A percentile compares a stretch with the other conserved stretches of the same genome.
Conservation (phyloP, 2,797 vertebrate species). For the Scyliorhinus canicula region DNA sequence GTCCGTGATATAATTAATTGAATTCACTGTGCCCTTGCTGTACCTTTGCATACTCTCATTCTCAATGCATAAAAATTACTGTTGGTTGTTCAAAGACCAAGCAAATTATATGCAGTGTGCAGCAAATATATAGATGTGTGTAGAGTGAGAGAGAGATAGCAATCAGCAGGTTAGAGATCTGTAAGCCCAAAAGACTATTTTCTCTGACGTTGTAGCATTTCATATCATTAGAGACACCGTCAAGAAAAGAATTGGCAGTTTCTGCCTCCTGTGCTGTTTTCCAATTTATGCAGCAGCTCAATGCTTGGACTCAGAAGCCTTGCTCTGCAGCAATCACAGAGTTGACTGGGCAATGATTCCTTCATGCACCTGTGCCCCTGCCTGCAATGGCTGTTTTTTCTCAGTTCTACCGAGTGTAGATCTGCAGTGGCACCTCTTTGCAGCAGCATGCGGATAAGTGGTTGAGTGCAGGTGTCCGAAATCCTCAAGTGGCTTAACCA, state of each 20-base stretch:
- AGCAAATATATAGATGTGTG: not conserved
- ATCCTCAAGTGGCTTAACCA: not conserved
- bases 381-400: not conserved
- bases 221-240: not conserved
- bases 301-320: not conserved
- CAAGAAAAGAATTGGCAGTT: not conserved
- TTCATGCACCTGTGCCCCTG: not conserved
- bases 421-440: not conserved
- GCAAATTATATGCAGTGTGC: not conserved
- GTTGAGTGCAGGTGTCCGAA: not conserved
- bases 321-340: not conserved
- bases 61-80: not conserved
- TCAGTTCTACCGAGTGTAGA: not conserved
- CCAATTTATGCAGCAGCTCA: not conserved
- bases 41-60: not conserved
- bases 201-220: not conserved
- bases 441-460: not conserved
- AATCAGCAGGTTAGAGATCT: not conserved
- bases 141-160: not conserved
- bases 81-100: not conserved
- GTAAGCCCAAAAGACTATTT: not conserved
- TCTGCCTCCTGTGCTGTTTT: not conserved
- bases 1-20: not conserved
- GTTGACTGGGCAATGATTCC: not conserved
- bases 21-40: not conserved